phyloP scores from a whole-genome alignment of 2,113 vertebrate genomes.

The Alouatta palliata region DNA sequence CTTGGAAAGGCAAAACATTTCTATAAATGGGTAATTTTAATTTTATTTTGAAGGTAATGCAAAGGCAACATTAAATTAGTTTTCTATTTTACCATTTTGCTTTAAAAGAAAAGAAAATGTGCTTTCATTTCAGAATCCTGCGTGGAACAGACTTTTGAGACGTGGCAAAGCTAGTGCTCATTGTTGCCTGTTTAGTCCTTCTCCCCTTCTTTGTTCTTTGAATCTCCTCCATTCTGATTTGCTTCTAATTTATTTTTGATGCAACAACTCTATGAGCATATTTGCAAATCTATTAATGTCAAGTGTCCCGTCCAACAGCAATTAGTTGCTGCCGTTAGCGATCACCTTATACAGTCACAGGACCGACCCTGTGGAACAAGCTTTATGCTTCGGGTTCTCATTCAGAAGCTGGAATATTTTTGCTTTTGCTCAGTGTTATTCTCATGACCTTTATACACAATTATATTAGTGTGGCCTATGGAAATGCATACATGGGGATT shows the following conservation, averaged over 20 bases:
- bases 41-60: constrained; percentile 69
- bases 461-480: neutral
- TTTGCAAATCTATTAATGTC: neutral
- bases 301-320: neutral
- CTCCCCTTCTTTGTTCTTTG: neutral
- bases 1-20: constrained; percentile 66
- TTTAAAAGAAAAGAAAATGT: constrained; percentile 51
- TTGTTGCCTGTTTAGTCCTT: neutral
- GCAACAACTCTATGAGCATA: neutral
- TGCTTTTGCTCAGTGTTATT: neutral
- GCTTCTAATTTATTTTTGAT: neutral
- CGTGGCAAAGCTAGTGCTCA: neutral
- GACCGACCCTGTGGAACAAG: neutral
- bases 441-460: neutral
- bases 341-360: neutral
- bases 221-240: neutral
- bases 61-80: constrained; percentile 66
- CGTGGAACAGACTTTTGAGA: constrained; percentile 40
- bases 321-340: neutral
- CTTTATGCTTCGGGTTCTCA: neutral
- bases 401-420: neutral
- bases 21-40: constrained; percentile 67
- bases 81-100: constrained; percentile 64
- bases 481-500: neutral
- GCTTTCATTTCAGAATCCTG: constrained; percentile 41